Conservation (phyloP, 2,797 vertebrate genomes). For the Falco peregrinus region DNA sequence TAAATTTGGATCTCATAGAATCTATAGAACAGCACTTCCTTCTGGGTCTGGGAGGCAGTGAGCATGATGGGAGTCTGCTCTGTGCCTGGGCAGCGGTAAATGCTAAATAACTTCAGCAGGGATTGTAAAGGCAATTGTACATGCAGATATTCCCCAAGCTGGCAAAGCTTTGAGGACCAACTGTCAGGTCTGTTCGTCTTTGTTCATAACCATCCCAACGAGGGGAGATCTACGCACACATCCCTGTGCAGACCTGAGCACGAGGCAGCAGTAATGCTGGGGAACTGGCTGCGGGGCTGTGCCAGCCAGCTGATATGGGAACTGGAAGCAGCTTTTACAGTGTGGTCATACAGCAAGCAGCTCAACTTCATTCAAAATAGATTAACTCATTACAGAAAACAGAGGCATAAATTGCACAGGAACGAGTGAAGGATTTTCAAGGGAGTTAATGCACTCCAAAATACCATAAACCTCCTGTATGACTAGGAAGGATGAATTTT, state of each 20-base stretch:
- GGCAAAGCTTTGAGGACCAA: background rate
- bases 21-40: background rate
- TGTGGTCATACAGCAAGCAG: background rate
- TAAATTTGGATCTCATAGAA: background rate
- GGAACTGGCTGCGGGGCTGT: background rate
- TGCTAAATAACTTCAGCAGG: background rate
- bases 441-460: slow-evolving; percentile 1
- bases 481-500: slow-evolving; percentile 3
- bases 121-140: background rate
- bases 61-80: background rate
- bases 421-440: background rate
- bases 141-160: background rate
- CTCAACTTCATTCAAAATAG: slow-evolving; percentile 4
- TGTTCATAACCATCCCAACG: background rate
- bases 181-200: background rate
- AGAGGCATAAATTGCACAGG: background rate
- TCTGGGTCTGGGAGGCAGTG: background rate
- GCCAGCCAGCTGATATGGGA: background rate
- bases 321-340: background rate
- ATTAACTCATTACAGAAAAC: slow-evolving; percentile 26
- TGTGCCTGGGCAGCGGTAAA: background rate
- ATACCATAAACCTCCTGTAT: background rate
- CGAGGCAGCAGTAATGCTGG: rapidly evolving
- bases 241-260: background rate
- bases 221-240: background rate